phyloP scores from a whole-genome alignment of 2,888 invertebrate species.

The Zygogramma bicolorata region DNA sequence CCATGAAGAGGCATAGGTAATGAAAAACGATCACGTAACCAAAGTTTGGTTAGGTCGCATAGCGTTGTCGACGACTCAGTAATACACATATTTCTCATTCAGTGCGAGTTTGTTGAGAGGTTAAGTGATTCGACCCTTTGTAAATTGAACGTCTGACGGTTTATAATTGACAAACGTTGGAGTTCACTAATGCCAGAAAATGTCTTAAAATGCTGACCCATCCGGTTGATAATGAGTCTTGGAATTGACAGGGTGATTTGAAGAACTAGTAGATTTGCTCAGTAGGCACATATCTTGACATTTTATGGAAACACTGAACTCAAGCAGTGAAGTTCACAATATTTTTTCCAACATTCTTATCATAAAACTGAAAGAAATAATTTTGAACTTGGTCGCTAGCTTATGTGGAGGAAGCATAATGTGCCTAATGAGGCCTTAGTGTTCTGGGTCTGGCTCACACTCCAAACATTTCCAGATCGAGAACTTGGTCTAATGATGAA shows the following conservation, averaged over 20 bases:
- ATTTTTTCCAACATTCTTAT: no score
- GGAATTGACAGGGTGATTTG: neutral
- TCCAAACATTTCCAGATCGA: no score
- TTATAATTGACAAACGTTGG: slow-evolving; percentile 42
- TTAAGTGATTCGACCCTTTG: slow-evolving; percentile 63
- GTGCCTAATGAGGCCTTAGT: no score
- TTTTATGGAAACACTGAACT: neutral
- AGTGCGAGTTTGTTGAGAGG: slow-evolving; percentile 51
- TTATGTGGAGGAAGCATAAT: no score
- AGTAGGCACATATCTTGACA: neutral
- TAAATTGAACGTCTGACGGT: slow-evolving; percentile 61
- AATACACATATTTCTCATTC: slow-evolving; percentile 51
- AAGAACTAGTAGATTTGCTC: neutral
- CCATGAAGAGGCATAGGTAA: slow-evolving; percentile 27
- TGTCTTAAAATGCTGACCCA: slow-evolving; percentile 32
- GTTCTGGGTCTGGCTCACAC: no score
- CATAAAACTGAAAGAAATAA: no score
- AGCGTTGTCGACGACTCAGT: slow-evolving; percentile 15
- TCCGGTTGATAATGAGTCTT: slow-evolving; percentile 4
- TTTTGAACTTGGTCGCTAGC: no score
- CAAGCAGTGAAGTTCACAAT: no score
- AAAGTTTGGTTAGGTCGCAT: slow-evolving; percentile 8
- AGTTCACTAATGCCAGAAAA: slow-evolving; percentile 38
- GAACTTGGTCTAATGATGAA: no score
- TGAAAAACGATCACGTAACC: slow-evolving; percentile 15